phyloP scores from a whole-genome alignment of 2,888 invertebrate genomes.

The Petrophora chlorosata region DNA sequence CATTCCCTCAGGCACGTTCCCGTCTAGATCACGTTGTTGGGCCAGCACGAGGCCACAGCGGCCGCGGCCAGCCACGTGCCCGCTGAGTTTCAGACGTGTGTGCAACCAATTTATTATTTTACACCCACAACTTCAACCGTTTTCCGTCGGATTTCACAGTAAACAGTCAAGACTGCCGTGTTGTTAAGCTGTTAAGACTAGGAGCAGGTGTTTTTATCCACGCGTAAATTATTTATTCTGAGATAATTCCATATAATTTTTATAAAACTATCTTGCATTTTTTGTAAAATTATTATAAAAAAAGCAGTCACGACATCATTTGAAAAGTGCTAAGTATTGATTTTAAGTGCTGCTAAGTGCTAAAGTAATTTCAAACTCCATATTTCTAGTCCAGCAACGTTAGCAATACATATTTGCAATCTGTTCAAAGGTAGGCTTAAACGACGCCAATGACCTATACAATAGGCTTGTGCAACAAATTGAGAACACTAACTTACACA shows the following conservation, averaged over 20 bases:
- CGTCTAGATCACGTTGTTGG: constrained; percentile 64
- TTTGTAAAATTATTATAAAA: neutral
- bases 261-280: neutral
- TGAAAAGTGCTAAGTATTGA: too few relatives aligned
- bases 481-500: constrained; percentile 42
- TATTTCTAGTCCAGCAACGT: neutral
- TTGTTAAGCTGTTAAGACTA: constrained; percentile 5
- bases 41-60: constrained; percentile 54
- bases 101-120: constrained; percentile 54
- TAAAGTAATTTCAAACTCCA: too few relatives aligned
- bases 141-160: constrained; percentile 33
- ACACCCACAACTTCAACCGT: constrained; percentile 40
- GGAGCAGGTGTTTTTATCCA: constrained; percentile 27
- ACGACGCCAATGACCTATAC: constrained; percentile 38
- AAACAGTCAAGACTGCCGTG: constrained; percentile 17
- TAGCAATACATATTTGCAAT: constrained; percentile 24
- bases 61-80: constrained; percentile 45
- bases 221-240: neutral
- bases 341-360: too few relatives aligned
- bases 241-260: neutral
- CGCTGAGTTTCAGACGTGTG: constrained; percentile 41
- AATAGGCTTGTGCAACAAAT: constrained; percentile 42
- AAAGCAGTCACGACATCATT: neutral
- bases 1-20: constrained; percentile 18
- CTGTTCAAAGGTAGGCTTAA: constrained; percentile 28